These are phyloP conservation scores for Rhynchotus rufescens DNA, from an alignment of 2,797 vertebrate genomes.

Conservation along the genomic window DNA sequence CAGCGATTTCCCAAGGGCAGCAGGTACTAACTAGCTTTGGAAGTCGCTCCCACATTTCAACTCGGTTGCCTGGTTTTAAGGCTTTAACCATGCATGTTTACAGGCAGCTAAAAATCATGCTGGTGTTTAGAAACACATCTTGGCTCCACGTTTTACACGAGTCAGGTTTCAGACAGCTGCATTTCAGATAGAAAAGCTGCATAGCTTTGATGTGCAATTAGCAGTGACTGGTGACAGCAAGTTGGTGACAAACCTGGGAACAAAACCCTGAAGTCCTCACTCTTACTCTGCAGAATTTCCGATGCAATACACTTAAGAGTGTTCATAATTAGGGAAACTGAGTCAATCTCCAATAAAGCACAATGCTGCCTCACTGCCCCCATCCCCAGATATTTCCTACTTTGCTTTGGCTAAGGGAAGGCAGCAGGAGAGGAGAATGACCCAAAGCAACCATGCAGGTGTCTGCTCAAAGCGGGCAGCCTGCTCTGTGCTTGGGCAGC, in stretches of 20 bases:
- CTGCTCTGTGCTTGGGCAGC: neutral
- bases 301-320: neutral
- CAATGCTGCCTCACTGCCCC: neutral
- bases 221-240: neutral
- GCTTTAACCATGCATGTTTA: neutral
- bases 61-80: neutral
- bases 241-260: neutral
- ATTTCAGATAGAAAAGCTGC: neutral
- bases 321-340: neutral
- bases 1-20: conserved; percentile 17
- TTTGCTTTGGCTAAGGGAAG: neutral
- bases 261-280: neutral
- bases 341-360: neutral
- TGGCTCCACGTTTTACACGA: neutral
- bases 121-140: neutral
- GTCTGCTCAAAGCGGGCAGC: neutral
- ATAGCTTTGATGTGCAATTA: neutral
- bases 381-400: neutral
- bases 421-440: neutral
- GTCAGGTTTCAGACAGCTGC: neutral
- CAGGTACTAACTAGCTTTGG: conserved; percentile 1
- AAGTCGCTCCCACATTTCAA: neutral
- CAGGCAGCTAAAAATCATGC: neutral
- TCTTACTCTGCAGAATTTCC: neutral
- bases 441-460: neutral